These are phyloP conservation scores for Ctenochaetus hawaiiensis DNA, from an alignment of 2,797 vertebrate species.

Conservation along the genomic window DNA sequence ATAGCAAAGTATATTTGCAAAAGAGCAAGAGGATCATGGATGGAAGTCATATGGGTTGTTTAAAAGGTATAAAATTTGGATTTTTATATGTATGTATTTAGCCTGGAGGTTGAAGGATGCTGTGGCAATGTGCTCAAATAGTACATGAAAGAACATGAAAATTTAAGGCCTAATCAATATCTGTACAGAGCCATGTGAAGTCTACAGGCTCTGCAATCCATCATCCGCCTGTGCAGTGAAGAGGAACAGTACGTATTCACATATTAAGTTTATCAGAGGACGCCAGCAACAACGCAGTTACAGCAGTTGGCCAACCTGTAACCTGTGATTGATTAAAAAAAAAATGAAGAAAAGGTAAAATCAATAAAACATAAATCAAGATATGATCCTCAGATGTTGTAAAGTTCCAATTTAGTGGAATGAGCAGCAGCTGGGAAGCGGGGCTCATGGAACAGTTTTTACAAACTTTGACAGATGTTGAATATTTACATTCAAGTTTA, in stretches of 20 bases:
- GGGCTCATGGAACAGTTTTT: neutral
- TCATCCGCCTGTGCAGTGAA: neutral
- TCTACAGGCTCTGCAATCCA: neutral
- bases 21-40: no score
- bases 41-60: neutral
- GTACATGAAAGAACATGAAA: neutral
- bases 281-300: neutral
- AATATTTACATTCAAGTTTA: constrained; percentile 26
- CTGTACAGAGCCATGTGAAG: neutral
- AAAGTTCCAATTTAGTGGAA: neutral
- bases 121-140: neutral
- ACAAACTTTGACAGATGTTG: constrained; percentile 4
- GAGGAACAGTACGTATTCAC: neutral
- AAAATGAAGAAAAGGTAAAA: constrained; percentile 17
- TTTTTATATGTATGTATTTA: no score
- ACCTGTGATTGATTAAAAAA: constrained; percentile 14
- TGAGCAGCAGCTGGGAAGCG: neutral
- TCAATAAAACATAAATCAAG: constrained; percentile 37
- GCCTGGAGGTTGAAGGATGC: neutral
- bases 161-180: constrained; percentile 5
- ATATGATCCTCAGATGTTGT: constrained; percentile 8
- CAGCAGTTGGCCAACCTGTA: neutral
- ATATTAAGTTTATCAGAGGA: constrained; percentile 16
- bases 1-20: no score
- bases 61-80: no score